These are phyloP conservation scores for Diachrysia chrysitis DNA, from an alignment of 2,888 invertebrate genomes.

Conservation along the genomic window DNA sequence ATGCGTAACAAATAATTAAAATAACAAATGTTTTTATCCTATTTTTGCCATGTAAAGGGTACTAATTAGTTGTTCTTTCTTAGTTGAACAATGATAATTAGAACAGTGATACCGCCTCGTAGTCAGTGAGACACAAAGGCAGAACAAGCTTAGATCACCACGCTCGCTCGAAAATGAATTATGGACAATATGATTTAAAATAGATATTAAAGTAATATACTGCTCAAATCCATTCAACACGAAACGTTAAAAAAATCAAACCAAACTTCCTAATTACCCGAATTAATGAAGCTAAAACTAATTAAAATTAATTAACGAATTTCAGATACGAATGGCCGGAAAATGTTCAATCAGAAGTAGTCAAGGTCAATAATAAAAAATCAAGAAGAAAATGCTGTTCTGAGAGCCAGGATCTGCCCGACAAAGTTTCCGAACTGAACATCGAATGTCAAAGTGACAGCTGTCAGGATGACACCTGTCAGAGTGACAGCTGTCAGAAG, in stretches of 20 bases:
- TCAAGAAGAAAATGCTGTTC: constrained; percentile 67
- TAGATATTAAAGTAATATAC: too few species aligned
- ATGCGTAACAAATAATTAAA: too few species aligned
- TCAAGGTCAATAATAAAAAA: constrained; percentile 74
- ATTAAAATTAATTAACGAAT: constrained; percentile 34
- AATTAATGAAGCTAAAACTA: constrained; percentile 4
- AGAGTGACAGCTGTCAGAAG: constrained; percentile 61
- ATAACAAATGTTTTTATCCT: too few species aligned
- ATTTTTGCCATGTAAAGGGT: too few species aligned
- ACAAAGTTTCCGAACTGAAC: constrained; percentile 36
- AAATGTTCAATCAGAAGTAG: constrained; percentile 78
- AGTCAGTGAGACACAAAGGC: too few species aligned
- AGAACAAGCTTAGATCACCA: too few species aligned
- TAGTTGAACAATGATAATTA: too few species aligned
- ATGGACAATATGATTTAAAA: too few species aligned
- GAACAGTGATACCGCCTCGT: too few species aligned
- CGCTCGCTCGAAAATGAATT: too few species aligned
- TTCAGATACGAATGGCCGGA: constrained; percentile 94
- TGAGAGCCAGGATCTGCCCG: constrained; percentile 61
- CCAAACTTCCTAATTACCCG: constrained; percentile 8
- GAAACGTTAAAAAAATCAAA: not conserved
- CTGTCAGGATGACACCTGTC: constrained; percentile 37
- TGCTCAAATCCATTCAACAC: too few species aligned
- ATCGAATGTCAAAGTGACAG: constrained; percentile 39
- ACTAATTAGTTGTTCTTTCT: too few species aligned